A percentile compares a stretch with the other conserved stretches of the same genome.
Evolutionary conservation across 2,113 vertebrate genomes (phyloP).

Genomic region (Dasypus novemcinctus): DNA sequence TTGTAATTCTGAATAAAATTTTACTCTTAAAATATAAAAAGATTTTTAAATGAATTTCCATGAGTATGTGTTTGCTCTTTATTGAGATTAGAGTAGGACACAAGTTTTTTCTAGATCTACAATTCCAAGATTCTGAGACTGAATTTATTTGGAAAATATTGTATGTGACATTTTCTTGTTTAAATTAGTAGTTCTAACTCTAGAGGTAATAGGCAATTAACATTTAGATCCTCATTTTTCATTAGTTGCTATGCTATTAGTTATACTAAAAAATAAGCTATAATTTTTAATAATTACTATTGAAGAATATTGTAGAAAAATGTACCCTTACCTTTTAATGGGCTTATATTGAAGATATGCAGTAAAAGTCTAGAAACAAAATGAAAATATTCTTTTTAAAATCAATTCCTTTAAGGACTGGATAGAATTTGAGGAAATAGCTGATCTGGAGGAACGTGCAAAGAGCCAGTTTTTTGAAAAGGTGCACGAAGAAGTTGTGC

Average conservation of each 20-base stretch:
- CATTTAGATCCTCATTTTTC: slow-evolving; percentile 30
- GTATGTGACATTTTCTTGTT: slow-evolving; percentile 16
- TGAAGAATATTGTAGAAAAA: background rate
- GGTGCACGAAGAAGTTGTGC: slow-evolving; percentile 96
- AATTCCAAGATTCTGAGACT: slow-evolving; percentile 16
- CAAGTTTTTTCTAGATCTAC: background rate
- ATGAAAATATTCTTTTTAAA: slow-evolving; percentile 14
- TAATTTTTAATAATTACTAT: slow-evolving; percentile 32
- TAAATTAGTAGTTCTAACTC: slow-evolving; percentile 19
- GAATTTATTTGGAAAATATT: background rate
- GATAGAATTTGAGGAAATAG: slow-evolving; percentile 99
- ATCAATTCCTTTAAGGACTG: slow-evolving; percentile 89
- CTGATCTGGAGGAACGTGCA: slow-evolving; percentile 96
- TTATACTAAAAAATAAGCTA: background rate
- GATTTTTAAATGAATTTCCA: background rate
- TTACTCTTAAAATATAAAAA: background rate
- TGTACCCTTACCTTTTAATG: background rate
- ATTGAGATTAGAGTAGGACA: slow-evolving; percentile 23
- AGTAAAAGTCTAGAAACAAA: slow-evolving; percentile 30
- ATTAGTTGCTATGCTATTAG: slow-evolving; percentile 21
- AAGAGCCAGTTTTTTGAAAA: slow-evolving; percentile 99
- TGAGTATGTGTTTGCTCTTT: background rate
- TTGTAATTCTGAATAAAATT: slow-evolving; percentile 33
- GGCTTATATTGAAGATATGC: slow-evolving; percentile 1
- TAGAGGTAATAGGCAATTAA: slow-evolving; percentile 40